These are phyloP conservation scores for Drosophila serrata DNA, from an alignment of 1,140 invertebrate species.

Conservation along the genomic window DNA sequence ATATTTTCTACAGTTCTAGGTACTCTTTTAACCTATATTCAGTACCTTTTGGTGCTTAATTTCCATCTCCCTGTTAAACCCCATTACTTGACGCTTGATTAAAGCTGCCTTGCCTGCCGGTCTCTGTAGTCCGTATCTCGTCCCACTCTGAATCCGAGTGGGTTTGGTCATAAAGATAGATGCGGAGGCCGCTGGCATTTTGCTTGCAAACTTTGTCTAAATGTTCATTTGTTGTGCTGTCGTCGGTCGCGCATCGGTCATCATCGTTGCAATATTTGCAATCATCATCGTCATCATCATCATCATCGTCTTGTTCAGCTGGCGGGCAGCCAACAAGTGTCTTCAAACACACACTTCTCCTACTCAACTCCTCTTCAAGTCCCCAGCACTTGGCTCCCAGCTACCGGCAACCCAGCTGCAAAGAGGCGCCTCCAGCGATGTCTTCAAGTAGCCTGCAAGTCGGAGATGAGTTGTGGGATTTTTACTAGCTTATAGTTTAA, in stretches of 20 bases:
- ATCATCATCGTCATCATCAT: constrained; percentile 38
- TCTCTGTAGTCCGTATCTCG: background rate
- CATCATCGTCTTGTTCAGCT: constrained; percentile 33
- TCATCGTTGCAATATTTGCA: constrained; percentile 31
- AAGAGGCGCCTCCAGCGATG: constrained; percentile 63
- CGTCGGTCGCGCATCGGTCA: constrained; percentile 61
- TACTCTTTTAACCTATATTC: background rate
- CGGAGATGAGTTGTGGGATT: constrained; percentile 9
- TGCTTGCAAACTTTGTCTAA: constrained; percentile 73
- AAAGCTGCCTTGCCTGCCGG: constrained; percentile 59
- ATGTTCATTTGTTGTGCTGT: constrained; percentile 83
- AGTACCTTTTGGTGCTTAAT: background rate
- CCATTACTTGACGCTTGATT: constrained; percentile 72
- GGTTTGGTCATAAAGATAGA: constrained; percentile 15
- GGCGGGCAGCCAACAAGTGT: constrained; percentile 78
- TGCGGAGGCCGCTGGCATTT: constrained; percentile 41
- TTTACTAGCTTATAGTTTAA: background rate
- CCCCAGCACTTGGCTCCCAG: constrained; percentile 6
- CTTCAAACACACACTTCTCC: constrained; percentile 70
- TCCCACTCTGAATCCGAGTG: constrained; percentile 39
- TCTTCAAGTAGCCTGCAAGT: constrained; percentile 60
- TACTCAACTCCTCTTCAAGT: constrained; percentile 40
- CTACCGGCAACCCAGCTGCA: constrained; percentile 40
- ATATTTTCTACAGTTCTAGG: background rate
- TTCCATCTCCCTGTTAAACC: background rate